A percentile compares a stretch with the other conserved stretches of the same genome.
These are phyloP conservation scores for Holothuria leucospilota DNA, from an alignment of 53 echinoderm and acorn worm species.

Conservation along the genomic window DNA sequence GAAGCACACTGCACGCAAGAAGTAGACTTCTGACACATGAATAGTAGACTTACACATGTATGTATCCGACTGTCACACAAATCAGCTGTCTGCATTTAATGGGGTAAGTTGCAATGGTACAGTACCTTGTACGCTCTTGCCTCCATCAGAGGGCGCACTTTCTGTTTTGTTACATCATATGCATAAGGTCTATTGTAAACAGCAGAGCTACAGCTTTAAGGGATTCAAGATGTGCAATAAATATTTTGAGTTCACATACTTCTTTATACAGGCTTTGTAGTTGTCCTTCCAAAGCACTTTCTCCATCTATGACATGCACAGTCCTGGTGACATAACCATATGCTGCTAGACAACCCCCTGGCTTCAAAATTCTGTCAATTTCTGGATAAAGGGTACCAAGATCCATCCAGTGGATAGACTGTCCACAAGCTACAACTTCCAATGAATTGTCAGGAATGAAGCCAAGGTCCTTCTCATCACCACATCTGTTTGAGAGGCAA, in stretches of 20 bases:
- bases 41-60: too few species aligned
- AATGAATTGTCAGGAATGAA: conserved; percentile 3
- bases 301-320: conserved; percentile 7
- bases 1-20: too few species aligned
- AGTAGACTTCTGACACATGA: too few species aligned
- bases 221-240: too few species aligned
- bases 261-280: neutral
- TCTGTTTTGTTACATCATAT: too few species aligned
- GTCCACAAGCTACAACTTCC: conserved; percentile 22
- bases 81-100: too few species aligned
- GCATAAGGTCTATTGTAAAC: too few species aligned
- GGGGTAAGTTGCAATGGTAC: too few species aligned
- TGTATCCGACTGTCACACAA: too few species aligned
- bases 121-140: too few species aligned
- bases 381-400: conserved; percentile 6
- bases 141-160: too few species aligned
- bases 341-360: conserved; percentile 30
- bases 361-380: conserved; percentile 13
- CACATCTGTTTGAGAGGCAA: conserved; percentile 3
- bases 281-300: neutral
- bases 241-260: neutral
- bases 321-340: conserved; percentile 13
- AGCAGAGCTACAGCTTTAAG: too few species aligned
- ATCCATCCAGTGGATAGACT: conserved; percentile 41
- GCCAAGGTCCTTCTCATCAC: conserved; percentile 23